Base-by-base conservation (phyloP, 92 coral and sea anemone genomes). In the Porites divaricata region DNA sequence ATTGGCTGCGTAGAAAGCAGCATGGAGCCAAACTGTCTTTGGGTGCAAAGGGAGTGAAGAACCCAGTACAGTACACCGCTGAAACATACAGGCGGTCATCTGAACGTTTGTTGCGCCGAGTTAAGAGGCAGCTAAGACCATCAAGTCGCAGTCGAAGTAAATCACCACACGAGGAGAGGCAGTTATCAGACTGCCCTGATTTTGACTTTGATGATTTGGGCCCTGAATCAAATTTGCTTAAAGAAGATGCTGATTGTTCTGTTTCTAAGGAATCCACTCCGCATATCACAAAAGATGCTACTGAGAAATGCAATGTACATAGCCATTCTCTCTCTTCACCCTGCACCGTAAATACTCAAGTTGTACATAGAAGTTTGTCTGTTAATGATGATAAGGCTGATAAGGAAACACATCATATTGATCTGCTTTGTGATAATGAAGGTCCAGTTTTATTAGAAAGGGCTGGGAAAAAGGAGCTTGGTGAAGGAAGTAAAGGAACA, bases 171-270 rank as follows among this genome's bases (percentile, higher is more conserved):
- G 69, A 24, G 52, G 86, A 62, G 6, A 11, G 25, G 50, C 63
- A 25, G 24, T 1, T 72, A 9, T 20, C 79, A 7, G 86, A 69
- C 1, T 17, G 56, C 24, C 56, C 51, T 3, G 77, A 82, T 16
- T 59, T 71, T 62, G 86, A 72, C 24, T 82, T 72, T 82, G 86
- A 82, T 24, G 79, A 82, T 61, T 10, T 63, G 50, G 58, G 72
- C 2, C 26, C 49, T 23, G 72, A 72, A 53, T 23, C 63, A 21
- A 24, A 73, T 61, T 48, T 15, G 12, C n/a, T 19, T 1, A 80
- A 67, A 48, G 64, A 79, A 49, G 78, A 58, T 20, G 45, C 1
- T 45, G 10, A 23, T 25, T 17, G 76, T 28, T 68, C 48, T 72
- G 76, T 65, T 48, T 24, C 69, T 56, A 59, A 81, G 84, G 75